phyloP scores from a whole-genome alignment of 2,888 invertebrate genomes.

The Phaonia tiefii region DNA sequence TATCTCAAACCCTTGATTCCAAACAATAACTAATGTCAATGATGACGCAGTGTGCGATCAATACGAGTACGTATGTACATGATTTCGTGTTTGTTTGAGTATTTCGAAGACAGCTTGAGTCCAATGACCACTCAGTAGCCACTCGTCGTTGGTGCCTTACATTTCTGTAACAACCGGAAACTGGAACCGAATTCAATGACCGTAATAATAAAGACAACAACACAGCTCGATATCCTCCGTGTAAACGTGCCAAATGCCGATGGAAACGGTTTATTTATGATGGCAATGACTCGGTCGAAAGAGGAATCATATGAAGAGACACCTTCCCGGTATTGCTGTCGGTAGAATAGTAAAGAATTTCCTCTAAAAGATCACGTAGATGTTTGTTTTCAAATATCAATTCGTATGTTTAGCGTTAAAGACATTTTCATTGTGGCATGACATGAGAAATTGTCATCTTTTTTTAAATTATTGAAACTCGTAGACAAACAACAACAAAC shows the following conservation, averaged over 20 bases:
- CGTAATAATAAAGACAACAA: slow-evolving; percentile 20
- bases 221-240: background rate
- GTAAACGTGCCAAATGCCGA: slow-evolving; percentile 44
- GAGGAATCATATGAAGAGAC: background rate
- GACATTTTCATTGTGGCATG: background rate
- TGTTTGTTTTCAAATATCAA: slow-evolving; percentile 18
- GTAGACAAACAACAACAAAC: too few species aligned
- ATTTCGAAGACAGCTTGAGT: slow-evolving; percentile 34
- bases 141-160: background rate
- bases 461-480: background rate
- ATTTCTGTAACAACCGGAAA: slow-evolving; percentile 50
- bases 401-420: background rate
- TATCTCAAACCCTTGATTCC: slow-evolving; percentile 10
- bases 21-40: background rate
- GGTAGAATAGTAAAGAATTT: background rate
- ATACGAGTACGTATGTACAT: too few species aligned
- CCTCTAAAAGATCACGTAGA: slow-evolving; percentile 17
- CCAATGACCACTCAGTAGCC: background rate
- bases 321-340: background rate
- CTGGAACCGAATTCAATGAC: slow-evolving; percentile 9
- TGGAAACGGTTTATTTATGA: slow-evolving; percentile 46
- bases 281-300: slow-evolving; percentile 30
- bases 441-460: slow-evolving; percentile 19
- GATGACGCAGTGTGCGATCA: background rate
- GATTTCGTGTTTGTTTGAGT: slow-evolving; percentile 20